phyloP scores from a whole-genome alignment of 2,888 invertebrate species.

The Erebia epiphron region DNA sequence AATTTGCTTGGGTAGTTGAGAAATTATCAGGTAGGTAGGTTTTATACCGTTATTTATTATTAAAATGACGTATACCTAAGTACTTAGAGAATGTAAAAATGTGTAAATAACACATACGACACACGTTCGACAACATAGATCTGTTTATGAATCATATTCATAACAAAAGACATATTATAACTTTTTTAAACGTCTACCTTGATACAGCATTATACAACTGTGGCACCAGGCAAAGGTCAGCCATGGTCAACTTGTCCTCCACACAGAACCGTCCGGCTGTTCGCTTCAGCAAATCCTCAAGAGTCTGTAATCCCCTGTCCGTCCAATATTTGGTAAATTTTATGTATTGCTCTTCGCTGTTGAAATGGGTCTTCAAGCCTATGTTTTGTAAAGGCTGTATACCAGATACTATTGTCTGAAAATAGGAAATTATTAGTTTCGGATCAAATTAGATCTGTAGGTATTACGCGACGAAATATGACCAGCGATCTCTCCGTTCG shows the following conservation, averaged over 20 bases:
- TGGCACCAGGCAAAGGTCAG: constrained; percentile 87
- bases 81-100: too few species aligned
- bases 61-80: too few species aligned
- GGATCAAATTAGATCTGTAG: neutral
- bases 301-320: constrained; percentile 78
- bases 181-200: constrained; percentile 60
- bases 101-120: too few species aligned
- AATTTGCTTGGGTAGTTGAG: too few species aligned
- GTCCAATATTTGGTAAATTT: constrained; percentile 81
- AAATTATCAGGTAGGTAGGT: too few species aligned
- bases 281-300: constrained; percentile 76
- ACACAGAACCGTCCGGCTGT: constrained; percentile 83
- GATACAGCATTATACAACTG: constrained; percentile 83
- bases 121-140: too few species aligned
- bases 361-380: constrained; percentile 67
- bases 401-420: constrained; percentile 82
- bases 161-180: too few species aligned
- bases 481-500: too few species aligned
- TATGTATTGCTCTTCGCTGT: constrained; percentile 62
- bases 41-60: too few species aligned
- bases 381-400: constrained; percentile 88
- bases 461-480: neutral
- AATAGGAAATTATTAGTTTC: neutral
- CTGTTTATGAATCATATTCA: too few species aligned
- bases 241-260: constrained; percentile 84